These are phyloP conservation scores for Bubo bubo DNA, from an alignment of 2,113 vertebrate species.

Conservation along the genomic window DNA sequence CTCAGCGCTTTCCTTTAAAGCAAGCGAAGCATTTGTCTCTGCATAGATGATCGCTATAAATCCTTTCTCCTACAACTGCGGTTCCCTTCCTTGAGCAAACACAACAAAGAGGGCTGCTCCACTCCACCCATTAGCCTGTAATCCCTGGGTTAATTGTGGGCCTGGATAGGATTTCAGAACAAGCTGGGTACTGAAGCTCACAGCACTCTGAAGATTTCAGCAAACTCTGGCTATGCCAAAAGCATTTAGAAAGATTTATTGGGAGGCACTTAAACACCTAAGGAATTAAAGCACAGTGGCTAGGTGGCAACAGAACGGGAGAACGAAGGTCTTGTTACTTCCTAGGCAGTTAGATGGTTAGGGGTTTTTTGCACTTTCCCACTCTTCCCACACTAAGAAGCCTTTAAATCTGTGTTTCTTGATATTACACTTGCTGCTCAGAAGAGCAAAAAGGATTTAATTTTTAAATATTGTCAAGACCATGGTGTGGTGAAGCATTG, in stretches of 20 bases:
- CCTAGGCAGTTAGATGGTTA: not conserved
- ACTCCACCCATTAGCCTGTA: not conserved
- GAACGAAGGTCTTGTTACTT: not conserved
- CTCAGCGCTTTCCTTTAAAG: not conserved
- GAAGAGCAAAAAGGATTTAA: not conserved
- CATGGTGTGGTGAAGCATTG: not conserved
- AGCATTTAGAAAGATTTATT: not conserved
- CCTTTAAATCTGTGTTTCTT: not conserved
- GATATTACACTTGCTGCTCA: not conserved
- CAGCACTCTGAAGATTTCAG: not conserved
- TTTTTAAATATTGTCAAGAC: not conserved
- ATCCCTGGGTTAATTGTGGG: not conserved
- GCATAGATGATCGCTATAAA: fast-evolving
- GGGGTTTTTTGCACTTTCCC: not conserved
- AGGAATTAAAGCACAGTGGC: not conserved
- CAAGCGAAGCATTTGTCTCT: fast-evolving
- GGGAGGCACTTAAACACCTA: not conserved
- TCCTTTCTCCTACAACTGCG: not conserved
- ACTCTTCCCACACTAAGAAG: not conserved
- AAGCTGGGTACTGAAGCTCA: not conserved
- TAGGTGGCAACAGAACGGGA: not conserved
- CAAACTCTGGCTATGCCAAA: not conserved
- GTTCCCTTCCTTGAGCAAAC: not conserved
- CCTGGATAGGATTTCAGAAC: not conserved
- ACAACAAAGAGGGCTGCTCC: not conserved